Evolutionary conservation across 2,113 vertebrate genomes (phyloP).

Genomic region (Hydropotes inermis): DNA sequence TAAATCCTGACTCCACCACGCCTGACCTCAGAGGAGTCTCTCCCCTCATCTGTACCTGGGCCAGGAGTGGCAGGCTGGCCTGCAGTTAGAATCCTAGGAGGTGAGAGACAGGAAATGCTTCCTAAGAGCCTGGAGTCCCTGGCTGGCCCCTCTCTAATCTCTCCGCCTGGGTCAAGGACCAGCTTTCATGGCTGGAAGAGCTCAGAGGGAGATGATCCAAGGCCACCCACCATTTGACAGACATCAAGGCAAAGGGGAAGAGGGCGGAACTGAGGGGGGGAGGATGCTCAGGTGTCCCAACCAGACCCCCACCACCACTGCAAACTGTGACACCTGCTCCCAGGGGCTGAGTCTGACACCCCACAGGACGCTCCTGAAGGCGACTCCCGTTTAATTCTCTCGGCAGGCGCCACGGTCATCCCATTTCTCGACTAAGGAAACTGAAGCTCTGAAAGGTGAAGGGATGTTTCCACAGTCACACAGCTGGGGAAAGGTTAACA

Average conservation of each 20-base stretch:
- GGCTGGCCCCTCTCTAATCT: not conserved
- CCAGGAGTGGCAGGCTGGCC: not conserved
- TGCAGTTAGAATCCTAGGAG: not conserved
- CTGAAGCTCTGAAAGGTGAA: not conserved
- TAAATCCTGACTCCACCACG: not conserved
- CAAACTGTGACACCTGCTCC: not conserved
- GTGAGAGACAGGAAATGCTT: not conserved
- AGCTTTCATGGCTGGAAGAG: not conserved
- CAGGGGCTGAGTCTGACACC: not conserved
- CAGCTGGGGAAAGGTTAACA: not conserved
- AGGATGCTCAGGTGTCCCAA: not conserved
- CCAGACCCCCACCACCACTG: rapidly evolving
- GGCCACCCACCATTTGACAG: not conserved
- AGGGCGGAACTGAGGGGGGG: not conserved
- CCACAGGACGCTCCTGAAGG: rapidly evolving
- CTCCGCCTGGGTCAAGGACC: not conserved
- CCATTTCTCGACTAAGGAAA: rapidly evolving
- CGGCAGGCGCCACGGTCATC: rapidly evolving
- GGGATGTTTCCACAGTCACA: not conserved
- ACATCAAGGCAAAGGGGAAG: not conserved
- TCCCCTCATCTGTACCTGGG: not conserved
- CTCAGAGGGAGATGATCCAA: not conserved
- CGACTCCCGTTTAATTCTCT: rapidly evolving
- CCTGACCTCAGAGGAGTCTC: rapidly evolving
- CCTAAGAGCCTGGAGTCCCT: not conserved